Evolutionary conservation across 2,888 invertebrate genomes (phyloP).

Genomic region (Drosophila recens): DNA sequence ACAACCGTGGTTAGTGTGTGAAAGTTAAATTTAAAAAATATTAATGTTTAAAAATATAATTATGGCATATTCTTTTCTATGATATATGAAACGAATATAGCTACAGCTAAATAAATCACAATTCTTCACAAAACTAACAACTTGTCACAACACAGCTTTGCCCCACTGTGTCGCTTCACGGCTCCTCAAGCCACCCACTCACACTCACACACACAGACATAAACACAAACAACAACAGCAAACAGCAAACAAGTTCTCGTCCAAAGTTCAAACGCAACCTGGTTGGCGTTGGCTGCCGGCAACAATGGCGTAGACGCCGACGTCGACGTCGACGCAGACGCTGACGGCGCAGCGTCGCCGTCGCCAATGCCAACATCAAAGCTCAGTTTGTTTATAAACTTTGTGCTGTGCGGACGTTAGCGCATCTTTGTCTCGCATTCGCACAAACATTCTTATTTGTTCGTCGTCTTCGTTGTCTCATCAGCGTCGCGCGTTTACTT

Average conservation of each 20-base stretch:
- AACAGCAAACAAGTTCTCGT: constrained; percentile 58
- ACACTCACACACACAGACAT: constrained; percentile 34
- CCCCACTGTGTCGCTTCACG: constrained; percentile 40
- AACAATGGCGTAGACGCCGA: constrained; percentile 36
- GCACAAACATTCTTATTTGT: constrained; percentile 18
- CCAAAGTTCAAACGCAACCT: constrained; percentile 60
- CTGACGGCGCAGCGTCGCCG: constrained; percentile 13
- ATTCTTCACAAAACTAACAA: not conserved
- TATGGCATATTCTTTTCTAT: too few species aligned
- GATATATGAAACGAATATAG: too few species aligned
- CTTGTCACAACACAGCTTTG: not conserved
- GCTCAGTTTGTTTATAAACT: constrained; percentile 74
- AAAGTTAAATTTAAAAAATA: too few species aligned
- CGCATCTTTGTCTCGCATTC: constrained; percentile 36
- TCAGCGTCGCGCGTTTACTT: constrained; percentile 43
- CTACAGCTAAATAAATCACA: too few species aligned
- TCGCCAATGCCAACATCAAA: constrained; percentile 23
- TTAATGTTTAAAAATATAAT: too few species aligned
- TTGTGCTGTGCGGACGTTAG: constrained; percentile 60
- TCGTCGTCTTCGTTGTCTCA: constrained; percentile 37
- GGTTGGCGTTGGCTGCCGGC: constrained; percentile 60
- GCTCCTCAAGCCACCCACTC: constrained; percentile 51
- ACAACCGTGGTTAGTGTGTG: not conserved
- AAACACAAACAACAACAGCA: constrained; percentile 35
- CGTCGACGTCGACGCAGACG: constrained; percentile 6